Evolutionary conservation across 2,113 vertebrate genomes (phyloP), one percentile per base, ranked within the genome.

Genomic region (Cephalophus harveyi): DNA sequence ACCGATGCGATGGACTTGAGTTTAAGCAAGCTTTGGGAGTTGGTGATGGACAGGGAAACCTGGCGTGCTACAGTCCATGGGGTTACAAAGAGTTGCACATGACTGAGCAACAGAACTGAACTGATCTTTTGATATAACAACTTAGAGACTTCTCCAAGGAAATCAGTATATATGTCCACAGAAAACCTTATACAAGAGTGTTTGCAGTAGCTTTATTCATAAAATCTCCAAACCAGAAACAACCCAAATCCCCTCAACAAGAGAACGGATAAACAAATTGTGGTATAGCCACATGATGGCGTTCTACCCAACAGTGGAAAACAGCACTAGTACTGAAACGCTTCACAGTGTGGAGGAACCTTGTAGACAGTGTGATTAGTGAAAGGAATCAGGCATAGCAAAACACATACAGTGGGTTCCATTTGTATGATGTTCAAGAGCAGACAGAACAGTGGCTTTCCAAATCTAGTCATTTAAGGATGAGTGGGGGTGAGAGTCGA

Each of bases 381-480:
- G 25, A 33, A 50, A 40, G 8, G 17, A 91, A 15, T 52, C 57
- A 28, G 64, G 8, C 6, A 3, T 4, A 27, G 10, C 84, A 30
- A 59, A 7, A n/a, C 3, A 33, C 7, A 6, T 19, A n/a, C 46
- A 7, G 13, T 16, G 19, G 7, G 33, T 5, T 12, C 50, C 30
- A 5, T 3, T 12, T 2, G 0, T 7, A 52, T 0, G 10, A 33
- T 15, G 5, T 30, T 33, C 43, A 14, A 46, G 50, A 67, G 19
- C 23, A 10, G 6, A 11, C 60, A 27, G 81, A 50, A 36, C n/a
- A 12, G 48, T 16, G 40, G 7, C 12, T 64, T 30, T 62, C 52
- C 50, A 50, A 33, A 48, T 48, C 2, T 11, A 0, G 19, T 43
- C 43, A 50, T 36, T 74, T 60, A 14, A 6, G 21, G 25, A 62